phyloP scores from a whole-genome alignment of 2,797 vertebrate species.

The Anolis apletophallus region DNA sequence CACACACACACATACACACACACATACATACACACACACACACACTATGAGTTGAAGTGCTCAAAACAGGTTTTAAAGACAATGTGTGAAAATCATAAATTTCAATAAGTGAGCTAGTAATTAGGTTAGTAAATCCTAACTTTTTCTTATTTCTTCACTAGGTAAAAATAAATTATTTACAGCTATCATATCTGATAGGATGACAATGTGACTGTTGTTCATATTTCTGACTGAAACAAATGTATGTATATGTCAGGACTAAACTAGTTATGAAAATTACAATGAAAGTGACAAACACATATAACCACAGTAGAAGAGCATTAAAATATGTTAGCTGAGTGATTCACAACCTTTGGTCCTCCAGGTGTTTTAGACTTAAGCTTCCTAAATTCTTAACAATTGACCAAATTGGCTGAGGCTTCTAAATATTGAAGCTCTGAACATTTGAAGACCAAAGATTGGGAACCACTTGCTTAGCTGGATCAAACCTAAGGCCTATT shows the following conservation, averaged over 20 bases:
- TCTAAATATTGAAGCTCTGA: too few relatives aligned
- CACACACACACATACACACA: too few relatives aligned
- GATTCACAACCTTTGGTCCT: too few relatives aligned
- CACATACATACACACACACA: too few relatives aligned
- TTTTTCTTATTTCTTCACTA: constrained; percentile 57
- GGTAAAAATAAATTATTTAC: constrained; percentile 59
- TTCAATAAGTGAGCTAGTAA: constrained; percentile 64
- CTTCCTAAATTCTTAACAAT: too few relatives aligned
- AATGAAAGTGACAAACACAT: neutral
- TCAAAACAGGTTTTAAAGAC: constrained; percentile 71
- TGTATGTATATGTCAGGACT: neutral
- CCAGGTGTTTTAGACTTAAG: too few relatives aligned
- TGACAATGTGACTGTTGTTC: constrained; percentile 38
- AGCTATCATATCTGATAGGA: constrained; percentile 42
- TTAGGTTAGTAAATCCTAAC: constrained; percentile 64
- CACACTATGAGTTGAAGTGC: neutral
- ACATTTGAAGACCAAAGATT: too few relatives aligned
- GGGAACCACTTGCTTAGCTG: too few relatives aligned
- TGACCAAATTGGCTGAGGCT: too few relatives aligned
- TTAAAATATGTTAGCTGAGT: neutral
- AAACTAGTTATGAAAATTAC: neutral
- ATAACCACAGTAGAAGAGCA: neutral
- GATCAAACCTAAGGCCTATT: neutral
- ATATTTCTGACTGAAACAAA: constrained; percentile 36
- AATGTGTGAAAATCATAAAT: constrained; percentile 68